Evolutionary conservation across 2,797 vertebrate species (phyloP).

Genomic region (Gymnothorax javanicus): DNA sequence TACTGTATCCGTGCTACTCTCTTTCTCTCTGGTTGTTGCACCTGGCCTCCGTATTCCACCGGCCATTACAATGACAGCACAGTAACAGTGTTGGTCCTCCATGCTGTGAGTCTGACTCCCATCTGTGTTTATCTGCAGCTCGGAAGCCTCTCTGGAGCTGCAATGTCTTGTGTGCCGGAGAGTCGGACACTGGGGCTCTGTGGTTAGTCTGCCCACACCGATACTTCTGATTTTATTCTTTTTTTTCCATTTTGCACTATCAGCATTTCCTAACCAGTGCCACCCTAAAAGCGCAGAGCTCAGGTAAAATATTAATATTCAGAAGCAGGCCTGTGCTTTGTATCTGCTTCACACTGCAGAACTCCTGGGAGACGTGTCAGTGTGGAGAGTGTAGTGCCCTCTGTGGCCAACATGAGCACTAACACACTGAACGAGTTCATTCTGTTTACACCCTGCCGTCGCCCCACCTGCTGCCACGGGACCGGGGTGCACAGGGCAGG

Average conservation of each 20-base stretch:
- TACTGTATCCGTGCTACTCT: too few species aligned
- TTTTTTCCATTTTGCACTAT: neutral
- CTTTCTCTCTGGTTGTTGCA: too few species aligned
- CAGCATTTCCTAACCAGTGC: neutral
- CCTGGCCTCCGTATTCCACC: too few species aligned
- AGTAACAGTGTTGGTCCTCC: neutral
- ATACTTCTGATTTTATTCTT: neutral
- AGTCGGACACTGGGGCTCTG: neutral
- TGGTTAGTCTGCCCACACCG: neutral
- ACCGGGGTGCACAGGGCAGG: neutral
- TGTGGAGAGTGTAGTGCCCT: neutral
- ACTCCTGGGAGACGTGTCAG: neutral
- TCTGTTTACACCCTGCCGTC: neutral
- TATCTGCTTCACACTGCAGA: neutral
- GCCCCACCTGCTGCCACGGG: neutral
- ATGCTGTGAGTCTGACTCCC: neutral
- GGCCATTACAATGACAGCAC: too few species aligned
- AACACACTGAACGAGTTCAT: neutral
- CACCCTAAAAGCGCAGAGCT: neutral
- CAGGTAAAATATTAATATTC: constrained; percentile 1
- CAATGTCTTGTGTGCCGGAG: neutral
- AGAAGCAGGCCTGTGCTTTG: neutral
- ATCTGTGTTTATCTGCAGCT: too few species aligned
- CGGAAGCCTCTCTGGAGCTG: too few species aligned
- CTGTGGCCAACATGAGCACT: neutral